Conservation (phyloP, 1,140 invertebrate species). For the Drosophila auraria region DNA sequence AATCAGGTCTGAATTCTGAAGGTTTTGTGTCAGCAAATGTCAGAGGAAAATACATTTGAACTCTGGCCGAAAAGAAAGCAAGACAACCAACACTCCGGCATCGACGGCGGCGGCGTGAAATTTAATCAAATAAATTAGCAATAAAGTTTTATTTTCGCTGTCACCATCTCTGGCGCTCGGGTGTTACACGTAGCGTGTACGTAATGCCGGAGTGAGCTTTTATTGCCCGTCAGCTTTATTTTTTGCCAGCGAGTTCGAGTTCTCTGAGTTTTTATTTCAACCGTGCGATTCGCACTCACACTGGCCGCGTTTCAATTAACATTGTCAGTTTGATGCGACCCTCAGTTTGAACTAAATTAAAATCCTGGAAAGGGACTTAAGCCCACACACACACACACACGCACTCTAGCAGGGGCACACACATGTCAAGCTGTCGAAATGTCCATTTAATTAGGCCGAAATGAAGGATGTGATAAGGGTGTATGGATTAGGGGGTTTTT, state of each 20-base stretch:
- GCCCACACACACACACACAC: not conserved
- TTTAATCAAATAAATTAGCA: slow-evolving; percentile 84
- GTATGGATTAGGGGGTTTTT: slow-evolving; percentile 43
- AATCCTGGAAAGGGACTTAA: slow-evolving; percentile 25
- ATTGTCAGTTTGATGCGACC: slow-evolving; percentile 65
- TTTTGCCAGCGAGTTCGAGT: slow-evolving; percentile 35
- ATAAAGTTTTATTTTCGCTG: slow-evolving; percentile 78
- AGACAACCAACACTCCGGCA: not conserved
- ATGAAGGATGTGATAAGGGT: slow-evolving; percentile 58
- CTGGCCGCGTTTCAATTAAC: slow-evolving; percentile 73
- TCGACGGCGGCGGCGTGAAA: slow-evolving; percentile 55
- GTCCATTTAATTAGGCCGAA: slow-evolving; percentile 69
- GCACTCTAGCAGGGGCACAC: slow-evolving; percentile 12
- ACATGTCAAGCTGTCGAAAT: slow-evolving; percentile 61
- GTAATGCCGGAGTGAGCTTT: slow-evolving; percentile 50
- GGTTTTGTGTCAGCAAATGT: slow-evolving; percentile 67
- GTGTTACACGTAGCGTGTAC: slow-evolving; percentile 64
- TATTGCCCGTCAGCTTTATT: slow-evolving; percentile 43
- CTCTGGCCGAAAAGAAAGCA: slow-evolving; percentile 18
- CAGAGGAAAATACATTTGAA: slow-evolving; percentile 62
- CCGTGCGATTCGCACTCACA: slow-evolving; percentile 40
- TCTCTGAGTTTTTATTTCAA: slow-evolving; percentile 50
- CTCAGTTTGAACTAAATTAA: slow-evolving; percentile 52
- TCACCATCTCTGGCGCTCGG: slow-evolving; percentile 38
- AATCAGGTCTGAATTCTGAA: slow-evolving; percentile 51